Evolutionary conservation across 2,797 vertebrate genomes (phyloP), one percentile per base, ranked within the genome.

Genomic region (Ctenopoma multispine): DNA sequence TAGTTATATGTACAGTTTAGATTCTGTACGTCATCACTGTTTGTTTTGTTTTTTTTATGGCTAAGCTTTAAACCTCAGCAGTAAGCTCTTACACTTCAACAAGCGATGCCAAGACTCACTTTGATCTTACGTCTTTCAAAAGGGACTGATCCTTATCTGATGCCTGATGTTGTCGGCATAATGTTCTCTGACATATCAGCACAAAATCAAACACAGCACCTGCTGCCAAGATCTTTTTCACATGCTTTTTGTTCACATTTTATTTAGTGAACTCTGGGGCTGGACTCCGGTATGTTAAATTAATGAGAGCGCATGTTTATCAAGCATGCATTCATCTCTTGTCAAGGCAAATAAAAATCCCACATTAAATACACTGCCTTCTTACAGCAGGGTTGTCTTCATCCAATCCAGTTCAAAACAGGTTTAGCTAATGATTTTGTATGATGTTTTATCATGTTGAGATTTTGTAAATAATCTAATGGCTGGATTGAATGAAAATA

Each of bases 231-330:
- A 38, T 48, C 49, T 54, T 36, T 60, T 48, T 72, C 24, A 40
- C 20, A 27, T 47, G 23, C 50, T 58, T 64, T 66, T 65, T 63
- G 27, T 61, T 77, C 44, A 63, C 56, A 48, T 70, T 75, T 80
- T 18, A 51, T 59, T 66, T 49, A 54, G 53, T 51, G 69, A 66
- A 58, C 54, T 69, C 70, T 78, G 88, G 90, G 85, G 92, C 92
- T 78, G 91, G 91, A 82, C 91, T 90, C 89, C 78, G 70, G 79
- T 64, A 70, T 66, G 85, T 82, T 83, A 82, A 89, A 85, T 81
- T 73, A 90, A 88, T 83, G n/a, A 72, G 81, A 66, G n/a, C 77
- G 78, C 80, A 80, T 79, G 78, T 66, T 73, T 59, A 70, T 84
- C 75, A 73, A 86, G 55, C 62, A 61, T 77, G 70, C 84, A 77